A percentile compares a stretch with the other conserved stretches of the same genome.
Evolutionary conservation across 2,113 vertebrate species (phyloP).

Genomic region (Chroicocephalus ridibundus): DNA sequence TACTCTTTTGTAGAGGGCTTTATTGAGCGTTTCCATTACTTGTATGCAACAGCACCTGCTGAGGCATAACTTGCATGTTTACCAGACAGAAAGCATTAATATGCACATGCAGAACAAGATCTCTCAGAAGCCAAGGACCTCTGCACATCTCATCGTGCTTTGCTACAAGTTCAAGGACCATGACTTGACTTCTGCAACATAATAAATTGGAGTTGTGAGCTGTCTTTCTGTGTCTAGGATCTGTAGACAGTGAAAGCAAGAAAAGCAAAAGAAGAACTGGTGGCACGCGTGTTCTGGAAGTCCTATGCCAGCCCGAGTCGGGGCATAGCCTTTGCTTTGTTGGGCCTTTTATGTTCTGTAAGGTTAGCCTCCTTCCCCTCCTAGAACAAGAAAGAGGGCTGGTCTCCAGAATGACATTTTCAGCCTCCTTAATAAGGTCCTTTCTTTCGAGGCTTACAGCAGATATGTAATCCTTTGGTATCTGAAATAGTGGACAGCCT

Average conservation of each 20-base stretch:
- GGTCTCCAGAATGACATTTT: neutral
- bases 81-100: neutral
- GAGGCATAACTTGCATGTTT: neutral
- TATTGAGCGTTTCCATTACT: neutral
- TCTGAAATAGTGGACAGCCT: neutral
- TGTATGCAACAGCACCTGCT: neutral
- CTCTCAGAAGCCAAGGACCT: neutral
- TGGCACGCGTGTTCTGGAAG: neutral
- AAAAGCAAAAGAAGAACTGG: neutral
- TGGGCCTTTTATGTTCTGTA: neutral
- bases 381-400: neutral
- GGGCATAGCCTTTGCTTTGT: neutral
- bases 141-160: neutral
- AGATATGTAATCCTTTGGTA: neutral
- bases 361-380: neutral
- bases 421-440: neutral
- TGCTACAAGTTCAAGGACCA: neutral
- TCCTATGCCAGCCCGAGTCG: neutral
- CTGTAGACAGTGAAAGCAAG: neutral
- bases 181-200: neutral
- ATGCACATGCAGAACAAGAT: accelerated
- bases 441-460: neutral
- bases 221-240: neutral
- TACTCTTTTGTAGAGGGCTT: neutral
- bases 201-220: neutral